Conservation (phyloP, 2,797 vertebrate species). For the Corythornis leucogaster region DNA sequence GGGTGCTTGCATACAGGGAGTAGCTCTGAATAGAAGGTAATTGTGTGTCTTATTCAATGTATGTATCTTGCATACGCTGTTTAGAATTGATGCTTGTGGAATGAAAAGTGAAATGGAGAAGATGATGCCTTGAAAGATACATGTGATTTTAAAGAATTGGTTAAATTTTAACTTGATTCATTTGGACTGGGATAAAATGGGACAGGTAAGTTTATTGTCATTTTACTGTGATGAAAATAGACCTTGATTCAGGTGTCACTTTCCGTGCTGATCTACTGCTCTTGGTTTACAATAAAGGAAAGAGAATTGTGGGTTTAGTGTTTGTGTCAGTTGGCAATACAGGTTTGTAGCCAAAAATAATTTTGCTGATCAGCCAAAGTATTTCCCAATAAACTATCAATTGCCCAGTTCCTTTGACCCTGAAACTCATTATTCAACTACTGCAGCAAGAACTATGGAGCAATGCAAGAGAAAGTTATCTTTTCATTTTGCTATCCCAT, state of each 20-base stretch:
- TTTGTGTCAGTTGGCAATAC: not conserved
- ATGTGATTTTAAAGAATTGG: not conserved
- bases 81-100: not conserved
- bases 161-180: not conserved
- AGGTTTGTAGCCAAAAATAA: not conserved
- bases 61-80: fast-evolving
- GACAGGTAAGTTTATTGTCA: not conserved
- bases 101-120: not conserved
- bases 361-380: not conserved
- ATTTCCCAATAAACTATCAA: not conserved
- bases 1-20: not conserved
- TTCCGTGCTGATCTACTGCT: not conserved
- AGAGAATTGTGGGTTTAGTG: not conserved
- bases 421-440: not conserved
- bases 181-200: not conserved
- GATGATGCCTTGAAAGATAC: not conserved
- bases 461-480: constrained; percentile 21
- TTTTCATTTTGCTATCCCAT: constrained; percentile 15
- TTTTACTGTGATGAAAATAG: not conserved
- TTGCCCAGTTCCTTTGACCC: not conserved
- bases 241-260: not conserved
- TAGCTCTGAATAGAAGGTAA: constrained; percentile 18
- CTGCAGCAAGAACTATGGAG: not conserved
- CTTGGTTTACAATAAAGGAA: not conserved
- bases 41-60: not conserved